These are phyloP conservation scores for Adela reaumurella DNA, from an alignment of 2,888 invertebrate species.

Conservation along the genomic window DNA sequence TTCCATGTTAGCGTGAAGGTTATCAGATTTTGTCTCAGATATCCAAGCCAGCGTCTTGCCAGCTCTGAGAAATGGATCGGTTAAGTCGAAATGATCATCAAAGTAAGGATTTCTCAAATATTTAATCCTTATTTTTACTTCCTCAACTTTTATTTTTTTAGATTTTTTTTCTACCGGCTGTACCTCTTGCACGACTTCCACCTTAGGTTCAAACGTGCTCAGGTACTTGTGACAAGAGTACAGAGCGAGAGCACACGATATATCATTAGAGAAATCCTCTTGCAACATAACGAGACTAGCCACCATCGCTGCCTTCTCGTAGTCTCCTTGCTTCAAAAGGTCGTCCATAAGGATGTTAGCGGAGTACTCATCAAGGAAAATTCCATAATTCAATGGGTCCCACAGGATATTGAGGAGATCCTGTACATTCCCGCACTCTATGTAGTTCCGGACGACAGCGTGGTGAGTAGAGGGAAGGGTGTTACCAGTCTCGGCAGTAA, in stretches of 20 bases:
- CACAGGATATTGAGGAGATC: slow-evolving; percentile 70
- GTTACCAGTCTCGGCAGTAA: slow-evolving; percentile 66
- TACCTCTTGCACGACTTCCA: slow-evolving; percentile 2
- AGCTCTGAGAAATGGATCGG: slow-evolving; percentile 63
- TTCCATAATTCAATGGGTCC: slow-evolving; percentile 82
- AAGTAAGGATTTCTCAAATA: slow-evolving; percentile 78
- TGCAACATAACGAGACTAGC: slow-evolving; percentile 83
- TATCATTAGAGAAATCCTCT: slow-evolving; percentile 74
- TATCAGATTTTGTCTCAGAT: slow-evolving; percentile 43
- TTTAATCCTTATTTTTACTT: slow-evolving; percentile 70
- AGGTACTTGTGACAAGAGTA: slow-evolving; percentile 75
- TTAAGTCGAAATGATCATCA: slow-evolving; percentile 89
- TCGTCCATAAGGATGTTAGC: slow-evolving; percentile 78
- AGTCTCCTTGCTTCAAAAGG: slow-evolving; percentile 67
- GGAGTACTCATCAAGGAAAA: slow-evolving; percentile 81
- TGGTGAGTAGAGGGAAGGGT: slow-evolving; percentile 78
- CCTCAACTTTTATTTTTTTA: slow-evolving; percentile 45
- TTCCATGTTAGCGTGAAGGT: slow-evolving; percentile 53
- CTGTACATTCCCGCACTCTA: slow-evolving; percentile 52
- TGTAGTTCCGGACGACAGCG: slow-evolving; percentile 66
- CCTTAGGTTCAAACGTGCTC: no score
- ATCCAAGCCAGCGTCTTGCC: slow-evolving; percentile 79
- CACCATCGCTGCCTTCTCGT: slow-evolving; percentile 68
- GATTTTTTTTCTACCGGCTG: slow-evolving; percentile 19
- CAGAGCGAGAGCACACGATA: slow-evolving; percentile 65